A percentile compares a stretch with the other conserved stretches of the same genome.
Evolutionary conservation across 1,140 invertebrate genomes (phyloP).

Genomic region (Euschistus heros): DNA sequence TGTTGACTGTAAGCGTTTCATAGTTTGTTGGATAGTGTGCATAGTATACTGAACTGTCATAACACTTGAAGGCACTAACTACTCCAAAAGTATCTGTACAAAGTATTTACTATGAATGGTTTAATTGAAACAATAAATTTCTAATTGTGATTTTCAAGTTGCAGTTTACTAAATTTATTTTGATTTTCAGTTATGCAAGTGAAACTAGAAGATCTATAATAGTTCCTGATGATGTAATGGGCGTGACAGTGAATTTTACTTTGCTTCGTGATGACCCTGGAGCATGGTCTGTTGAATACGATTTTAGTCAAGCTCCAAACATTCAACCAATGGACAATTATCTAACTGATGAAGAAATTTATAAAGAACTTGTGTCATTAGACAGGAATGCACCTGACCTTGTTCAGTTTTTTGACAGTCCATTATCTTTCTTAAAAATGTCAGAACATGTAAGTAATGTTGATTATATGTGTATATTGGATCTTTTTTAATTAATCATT

Average conservation of each 20-base stretch:
- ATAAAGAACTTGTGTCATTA: conserved; percentile 47
- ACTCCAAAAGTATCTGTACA: too few relatives aligned
- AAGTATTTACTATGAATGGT: too few relatives aligned
- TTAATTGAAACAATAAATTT: too few relatives aligned
- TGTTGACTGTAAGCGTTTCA: too few relatives aligned
- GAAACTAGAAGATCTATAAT: conserved; percentile 34
- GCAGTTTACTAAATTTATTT: too few relatives aligned
- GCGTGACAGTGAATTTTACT: conserved; percentile 62
- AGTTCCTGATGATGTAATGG: conserved; percentile 45
- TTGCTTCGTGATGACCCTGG: conserved; percentile 60
- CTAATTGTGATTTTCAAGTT: too few relatives aligned
- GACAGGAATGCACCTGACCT: conserved; percentile 50
- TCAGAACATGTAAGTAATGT: background rate
- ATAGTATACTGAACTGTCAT: too few relatives aligned
- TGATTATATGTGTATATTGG: conserved; percentile 5
- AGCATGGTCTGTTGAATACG: conserved; percentile 66
- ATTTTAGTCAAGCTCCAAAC: conserved; percentile 52
- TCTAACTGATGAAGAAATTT: conserved; percentile 52
- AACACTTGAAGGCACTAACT: too few relatives aligned
- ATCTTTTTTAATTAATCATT: too few relatives aligned
- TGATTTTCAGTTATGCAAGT: too few relatives aligned
- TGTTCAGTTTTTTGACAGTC: conserved; percentile 42
- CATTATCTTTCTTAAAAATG: background rate
- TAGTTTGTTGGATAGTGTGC: too few relatives aligned
- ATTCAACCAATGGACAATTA: conserved; percentile 41